These are phyloP conservation scores for Cossypha dichroa DNA, from an alignment of 2,797 vertebrate genomes.

Conservation along the genomic window DNA sequence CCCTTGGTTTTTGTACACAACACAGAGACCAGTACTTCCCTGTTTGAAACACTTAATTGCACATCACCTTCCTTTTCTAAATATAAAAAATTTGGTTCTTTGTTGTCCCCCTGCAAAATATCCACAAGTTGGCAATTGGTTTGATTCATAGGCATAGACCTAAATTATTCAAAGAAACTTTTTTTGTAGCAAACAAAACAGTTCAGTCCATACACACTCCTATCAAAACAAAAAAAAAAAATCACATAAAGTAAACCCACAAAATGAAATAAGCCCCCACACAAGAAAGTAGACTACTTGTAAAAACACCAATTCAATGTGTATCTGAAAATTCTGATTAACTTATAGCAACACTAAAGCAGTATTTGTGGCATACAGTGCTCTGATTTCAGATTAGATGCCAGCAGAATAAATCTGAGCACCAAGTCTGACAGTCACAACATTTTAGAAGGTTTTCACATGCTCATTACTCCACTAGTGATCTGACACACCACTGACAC, in stretches of 20 bases:
- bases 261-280: fast-evolving
- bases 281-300: not conserved
- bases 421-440: not conserved
- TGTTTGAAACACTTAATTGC: not conserved
- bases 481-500: not conserved
- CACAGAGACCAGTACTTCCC: not conserved
- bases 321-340: not conserved
- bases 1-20: fast-evolving
- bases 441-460: not conserved
- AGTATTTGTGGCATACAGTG: not conserved
- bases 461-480: not conserved
- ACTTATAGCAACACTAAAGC: not conserved
- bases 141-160: not conserved
- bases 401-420: not conserved
- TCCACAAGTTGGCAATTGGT: not conserved
- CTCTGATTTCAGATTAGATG: not conserved
- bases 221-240: not conserved
- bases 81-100: not conserved
- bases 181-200: not conserved
- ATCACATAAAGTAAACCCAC: fast-evolving
- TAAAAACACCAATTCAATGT: not conserved
- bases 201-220: not conserved
- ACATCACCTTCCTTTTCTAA: not conserved
- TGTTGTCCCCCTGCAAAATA: not conserved
- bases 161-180: not conserved